A percentile compares a stretch with the other conserved stretches of the same genome.
phyloP scores from a whole-genome alignment of 1,140 invertebrate species.

The Sycophila sp. region DNA sequence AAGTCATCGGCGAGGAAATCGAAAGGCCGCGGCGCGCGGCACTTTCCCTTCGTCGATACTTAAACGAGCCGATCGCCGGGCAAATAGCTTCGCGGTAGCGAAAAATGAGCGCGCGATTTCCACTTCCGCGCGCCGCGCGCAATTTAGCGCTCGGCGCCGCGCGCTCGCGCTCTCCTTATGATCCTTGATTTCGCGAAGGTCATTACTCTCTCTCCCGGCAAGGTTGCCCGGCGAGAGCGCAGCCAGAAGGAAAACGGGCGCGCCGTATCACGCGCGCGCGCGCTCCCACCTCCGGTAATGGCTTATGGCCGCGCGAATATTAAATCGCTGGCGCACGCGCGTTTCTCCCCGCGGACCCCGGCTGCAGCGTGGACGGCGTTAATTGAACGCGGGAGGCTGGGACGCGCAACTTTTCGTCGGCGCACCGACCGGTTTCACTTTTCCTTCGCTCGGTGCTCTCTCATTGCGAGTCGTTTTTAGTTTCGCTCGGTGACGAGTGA shows the following conservation, averaged over 20 bases:
- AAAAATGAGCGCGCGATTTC: slow-evolving; percentile 2
- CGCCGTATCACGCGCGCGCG: neutral
- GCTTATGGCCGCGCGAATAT: neutral
- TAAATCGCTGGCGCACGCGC: neutral
- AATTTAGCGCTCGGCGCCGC: slow-evolving; percentile 2
- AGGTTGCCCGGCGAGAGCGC: slow-evolving; percentile 16
- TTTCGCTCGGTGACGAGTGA: too few species aligned
- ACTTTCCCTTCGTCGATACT: slow-evolving; percentile 10
- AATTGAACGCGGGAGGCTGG: slow-evolving; percentile 16
- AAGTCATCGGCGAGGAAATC: neutral
- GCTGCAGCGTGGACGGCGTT: neutral
- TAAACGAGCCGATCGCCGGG: neutral
- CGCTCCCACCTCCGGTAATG: neutral
- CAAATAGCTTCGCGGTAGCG: neutral
- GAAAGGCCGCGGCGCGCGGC: neutral
- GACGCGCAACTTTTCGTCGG: too few species aligned
- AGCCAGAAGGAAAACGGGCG: slow-evolving; percentile 9
- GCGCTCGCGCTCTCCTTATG: neutral
- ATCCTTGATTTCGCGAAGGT: slow-evolving; percentile 40
- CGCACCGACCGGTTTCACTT: too few species aligned
- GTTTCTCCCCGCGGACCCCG: neutral
- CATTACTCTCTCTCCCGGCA: slow-evolving; percentile 40
- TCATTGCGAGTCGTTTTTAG: neutral
- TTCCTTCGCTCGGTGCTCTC: too few species aligned
- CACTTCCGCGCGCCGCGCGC: slow-evolving; percentile 9